These are phyloP conservation scores for Cephus sareptanus DNA, from an alignment of 2,888 invertebrate genomes.

Conservation along the genomic window DNA sequence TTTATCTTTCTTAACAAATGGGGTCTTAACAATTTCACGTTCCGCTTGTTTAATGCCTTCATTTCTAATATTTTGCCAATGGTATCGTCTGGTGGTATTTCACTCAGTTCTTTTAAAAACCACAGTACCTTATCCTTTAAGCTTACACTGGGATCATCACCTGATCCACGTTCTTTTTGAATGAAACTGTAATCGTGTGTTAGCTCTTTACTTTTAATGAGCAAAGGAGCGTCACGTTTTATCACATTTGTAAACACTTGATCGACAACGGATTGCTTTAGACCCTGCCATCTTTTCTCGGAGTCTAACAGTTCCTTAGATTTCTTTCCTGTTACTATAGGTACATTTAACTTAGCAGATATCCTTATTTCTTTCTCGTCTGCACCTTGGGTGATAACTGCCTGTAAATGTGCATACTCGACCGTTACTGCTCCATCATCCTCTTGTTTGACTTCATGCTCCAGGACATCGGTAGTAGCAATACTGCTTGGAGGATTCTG, in stretches of 20 bases:
- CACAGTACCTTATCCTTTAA: constrained; percentile 42
- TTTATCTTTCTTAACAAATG: constrained; percentile 40
- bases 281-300: constrained; percentile 49
- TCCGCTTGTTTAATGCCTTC: constrained; percentile 27
- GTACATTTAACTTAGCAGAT: constrained; percentile 12
- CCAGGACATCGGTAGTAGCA: constrained; percentile 8
- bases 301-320: constrained; percentile 20
- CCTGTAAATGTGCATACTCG: constrained; percentile 25
- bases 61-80: constrained; percentile 33
- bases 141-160: constrained; percentile 15
- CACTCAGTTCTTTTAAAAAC: constrained; percentile 52
- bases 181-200: constrained; percentile 41
- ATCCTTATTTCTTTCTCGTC: constrained; percentile 30
- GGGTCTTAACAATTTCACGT: constrained; percentile 29
- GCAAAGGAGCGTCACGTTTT: constrained; percentile 30
- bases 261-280: constrained; percentile 51
- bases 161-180: constrained; percentile 37
- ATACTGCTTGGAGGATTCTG: constrained; percentile 31
- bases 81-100: constrained; percentile 38
- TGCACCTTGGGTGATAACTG: constrained; percentile 27
- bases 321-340: not conserved
- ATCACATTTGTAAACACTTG: constrained; percentile 44
- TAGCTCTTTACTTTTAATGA: constrained; percentile 40
- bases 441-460: not conserved
- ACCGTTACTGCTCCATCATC: constrained; percentile 4